Base-by-base conservation (phyloP, 2,888 invertebrate species). In the Agrypnus murinus region DNA sequence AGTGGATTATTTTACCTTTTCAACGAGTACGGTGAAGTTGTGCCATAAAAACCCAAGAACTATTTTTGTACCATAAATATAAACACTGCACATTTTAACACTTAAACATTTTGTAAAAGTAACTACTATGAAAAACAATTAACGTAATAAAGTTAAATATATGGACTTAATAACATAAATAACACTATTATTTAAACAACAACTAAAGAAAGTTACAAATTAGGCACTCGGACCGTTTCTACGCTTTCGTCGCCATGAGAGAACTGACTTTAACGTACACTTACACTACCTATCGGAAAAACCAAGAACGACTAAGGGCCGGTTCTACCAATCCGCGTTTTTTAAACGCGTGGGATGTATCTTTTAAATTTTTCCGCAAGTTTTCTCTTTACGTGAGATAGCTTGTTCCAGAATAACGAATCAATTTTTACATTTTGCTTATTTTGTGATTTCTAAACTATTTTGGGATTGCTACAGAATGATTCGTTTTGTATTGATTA, bases 11-110 rank as follows among this genome's bases (percentile, higher is more conserved):
- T 46, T 74, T 73, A 76, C 76, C 76, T 76, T 74, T 73, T 73
- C 66, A 70, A 66, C 63, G 69, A 71, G 64, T 67, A 64, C 69
- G 43, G 38, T 59, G 70, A 73, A 70, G 73, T 74, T 69, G 69
- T 75, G 71, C 71, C 74, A 74, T 75, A 73, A 76, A 78, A 76
- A 78, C 77, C 76, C 77, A 71, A 74, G 74, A 76, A 78, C 78
- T 78, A 78, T 78, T 78, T 78, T 78, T 72, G 77, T 76, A 76
- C 77, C 74, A 74, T 64, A 77, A 78, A 77, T 74, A 78, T 77
- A 77, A 78, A 78, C 78, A 78, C 75, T 72, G 72, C 75, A 75
- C 77, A 77, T 77, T 77, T 78, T 77, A 78, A 72, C 76, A 77
- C 76, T 76, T 72, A 75, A 75, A 77, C 77, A 78, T 76, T 74